A percentile compares a stretch with the other conserved stretches of the same genome.
Evolutionary conservation across 2,113 vertebrate genomes (phyloP).

Genomic region (Greenwoodochromis staneri): DNA sequence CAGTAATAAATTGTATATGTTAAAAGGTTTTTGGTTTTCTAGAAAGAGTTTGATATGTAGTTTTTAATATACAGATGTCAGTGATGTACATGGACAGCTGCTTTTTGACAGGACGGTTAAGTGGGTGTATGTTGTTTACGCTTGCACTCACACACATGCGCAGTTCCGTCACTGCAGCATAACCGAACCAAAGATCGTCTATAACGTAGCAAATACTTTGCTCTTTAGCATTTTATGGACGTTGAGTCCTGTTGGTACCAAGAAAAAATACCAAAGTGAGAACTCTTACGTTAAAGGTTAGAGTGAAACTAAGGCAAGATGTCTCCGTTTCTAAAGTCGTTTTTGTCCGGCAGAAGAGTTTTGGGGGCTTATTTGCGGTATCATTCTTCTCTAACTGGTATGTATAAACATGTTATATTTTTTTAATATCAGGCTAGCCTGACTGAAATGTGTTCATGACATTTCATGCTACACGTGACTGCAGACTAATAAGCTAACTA

Average conservation of each 20-base stretch:
- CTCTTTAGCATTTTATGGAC: background rate
- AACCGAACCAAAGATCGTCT: background rate
- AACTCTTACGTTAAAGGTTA: background rate
- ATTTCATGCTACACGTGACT: background rate
- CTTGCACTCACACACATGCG: background rate
- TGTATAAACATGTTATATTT: background rate
- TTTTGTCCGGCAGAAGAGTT: background rate
- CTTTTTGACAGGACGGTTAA: background rate
- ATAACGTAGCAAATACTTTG: fast-evolving
- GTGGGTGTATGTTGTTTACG: background rate
- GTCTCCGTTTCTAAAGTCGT: background rate
- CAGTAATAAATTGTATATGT: background rate
- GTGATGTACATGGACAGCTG: background rate
- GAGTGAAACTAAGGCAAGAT: background rate
- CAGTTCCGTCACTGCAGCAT: background rate
- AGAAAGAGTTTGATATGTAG: background rate
- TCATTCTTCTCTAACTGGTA: slow-evolving; percentile 47
- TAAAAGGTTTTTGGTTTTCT: background rate
- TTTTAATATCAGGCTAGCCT: no score
- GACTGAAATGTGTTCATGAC: background rate
- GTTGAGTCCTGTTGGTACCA: fast-evolving
- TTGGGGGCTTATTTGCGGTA: background rate
- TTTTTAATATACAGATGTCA: background rate
- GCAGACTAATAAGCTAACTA: background rate
- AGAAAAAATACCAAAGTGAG: background rate